Evolutionary conservation across 2,113 vertebrate genomes (phyloP), one percentile per base, ranked within the genome.

Genomic region (Gymnogyps californianus): DNA sequence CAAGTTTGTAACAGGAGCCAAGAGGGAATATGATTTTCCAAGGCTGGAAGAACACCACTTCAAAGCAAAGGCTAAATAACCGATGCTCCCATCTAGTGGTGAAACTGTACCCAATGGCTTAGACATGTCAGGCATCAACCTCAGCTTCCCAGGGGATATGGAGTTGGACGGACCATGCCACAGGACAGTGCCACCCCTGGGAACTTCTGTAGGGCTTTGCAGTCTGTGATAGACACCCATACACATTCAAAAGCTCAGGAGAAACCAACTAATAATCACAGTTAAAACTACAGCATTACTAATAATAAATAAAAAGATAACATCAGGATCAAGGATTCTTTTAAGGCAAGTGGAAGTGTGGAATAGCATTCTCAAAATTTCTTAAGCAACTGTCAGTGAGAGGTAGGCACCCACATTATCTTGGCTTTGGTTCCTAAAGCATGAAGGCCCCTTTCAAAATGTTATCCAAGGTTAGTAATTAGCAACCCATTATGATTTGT

Each of bases 41-140:
- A 44, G 90, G 47, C 34, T 70, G 42, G 64, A 55, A 65, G 70
- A 83, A 31, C 17, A 83, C 13, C n/a, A 44, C 80, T 89, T 87
- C 91, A 85, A 93, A 94, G 52, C 2, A 80, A 93, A 95, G 38
- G 95, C 84, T 83, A 74, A 87, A 69, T 87, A 96, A 96, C 16
- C 58, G 17, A 80, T 88, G 82, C 87, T 96, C 78, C 93, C 93
- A 90, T 75, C 95, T 95, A 96, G 94, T 91, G 95, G 95, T 94
- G 81, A 88, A 93, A 75, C 46, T 51, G 22, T 52, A 64, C 11
- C 55, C 15, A 36, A 15, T 66, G 75, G 58, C 28, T 89, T n/a
- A 17, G 31, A 46, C 8, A 25, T 16, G 22, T 15, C 42, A 44
- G 44, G 16, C 44, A 62, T 10, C 65, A 46, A 7, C 6, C n/a